A percentile compares a stretch with the other conserved stretches of the same genome.
Conservation (phyloP, 2,113 vertebrate genomes). For the Nanorana parkeri region DNA sequence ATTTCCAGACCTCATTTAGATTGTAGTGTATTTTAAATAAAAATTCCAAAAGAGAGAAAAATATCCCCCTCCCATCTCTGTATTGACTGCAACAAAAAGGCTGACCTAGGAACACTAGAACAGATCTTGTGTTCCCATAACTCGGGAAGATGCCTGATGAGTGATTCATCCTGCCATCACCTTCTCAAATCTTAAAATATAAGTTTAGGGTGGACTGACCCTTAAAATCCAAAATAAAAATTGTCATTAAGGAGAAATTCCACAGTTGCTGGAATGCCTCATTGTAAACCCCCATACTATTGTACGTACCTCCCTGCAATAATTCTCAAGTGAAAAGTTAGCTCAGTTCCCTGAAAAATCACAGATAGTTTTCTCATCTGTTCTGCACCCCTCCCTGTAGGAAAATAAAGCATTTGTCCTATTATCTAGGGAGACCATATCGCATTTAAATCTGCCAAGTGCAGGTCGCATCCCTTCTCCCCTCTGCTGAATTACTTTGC, state of each 20-base stretch:
- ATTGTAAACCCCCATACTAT: not conserved
- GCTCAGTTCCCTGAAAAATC: slow-evolving; percentile 53
- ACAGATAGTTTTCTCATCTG: slow-evolving; percentile 50
- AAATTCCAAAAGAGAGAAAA: too few species aligned
- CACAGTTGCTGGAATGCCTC: not conserved
- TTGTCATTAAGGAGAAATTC: not conserved
- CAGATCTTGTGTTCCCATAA: too few species aligned
- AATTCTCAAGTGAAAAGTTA: slow-evolving; percentile 51
- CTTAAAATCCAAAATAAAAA: not conserved
- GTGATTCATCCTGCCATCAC: too few species aligned
- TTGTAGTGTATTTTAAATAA: too few species aligned
- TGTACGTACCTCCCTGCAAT: slow-evolving; percentile 25
- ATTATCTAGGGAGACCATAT: slow-evolving; percentile 59
- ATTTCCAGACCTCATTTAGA: too few species aligned
- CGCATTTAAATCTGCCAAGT: slow-evolving; percentile 59
- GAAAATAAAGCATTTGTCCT: slow-evolving; percentile 59
- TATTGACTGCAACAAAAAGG: too few species aligned
- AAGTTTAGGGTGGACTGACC: too few species aligned
- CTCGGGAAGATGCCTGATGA: too few species aligned
- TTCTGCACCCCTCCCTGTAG: slow-evolving; percentile 50
- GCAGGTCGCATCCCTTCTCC: slow-evolving; percentile 76
- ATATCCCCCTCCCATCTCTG: too few species aligned
- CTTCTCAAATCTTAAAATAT: too few species aligned
- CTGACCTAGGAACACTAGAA: too few species aligned
- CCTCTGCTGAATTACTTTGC: slow-evolving; percentile 97